Evolutionary conservation across 2,113 vertebrate species (phyloP).

Genomic region (Apistogramma diplotaenia): DNA sequence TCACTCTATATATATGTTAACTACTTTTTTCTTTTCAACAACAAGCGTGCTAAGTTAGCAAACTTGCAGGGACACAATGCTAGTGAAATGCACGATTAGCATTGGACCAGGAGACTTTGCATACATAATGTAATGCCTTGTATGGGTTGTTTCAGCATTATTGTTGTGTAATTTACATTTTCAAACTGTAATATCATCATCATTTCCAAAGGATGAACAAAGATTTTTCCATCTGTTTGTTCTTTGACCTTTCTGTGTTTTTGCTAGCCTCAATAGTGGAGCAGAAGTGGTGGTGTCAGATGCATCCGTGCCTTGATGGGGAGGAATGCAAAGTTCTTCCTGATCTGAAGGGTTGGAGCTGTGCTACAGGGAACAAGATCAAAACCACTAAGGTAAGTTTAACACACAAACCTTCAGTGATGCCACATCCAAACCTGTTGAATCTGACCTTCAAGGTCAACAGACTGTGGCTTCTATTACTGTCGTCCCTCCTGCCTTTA

Average conservation of each 20-base stretch:
- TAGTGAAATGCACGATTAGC: neutral
- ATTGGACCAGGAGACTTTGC: rapidly evolving
- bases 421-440: slow-evolving; percentile 38
- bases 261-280: slow-evolving; percentile 92
- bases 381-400: slow-evolving; percentile 93
- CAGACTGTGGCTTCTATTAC: slow-evolving; percentile 19
- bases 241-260: neutral
- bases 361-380: slow-evolving; percentile 96
- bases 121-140: too few relatives aligned
- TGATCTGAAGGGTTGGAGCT: slow-evolving; percentile 98
- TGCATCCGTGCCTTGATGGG: slow-evolving; percentile 97
- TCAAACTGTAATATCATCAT: neutral
- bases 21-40: neutral
- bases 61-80: neutral
- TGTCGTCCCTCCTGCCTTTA: slow-evolving; percentile 12
- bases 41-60: neutral
- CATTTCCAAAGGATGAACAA: neutral
- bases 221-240: neutral
- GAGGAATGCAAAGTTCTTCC: slow-evolving; percentile 98
- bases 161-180: too few relatives aligned
- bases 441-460: slow-evolving; percentile 52
- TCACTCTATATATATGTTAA: neutral
- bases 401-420: neutral
- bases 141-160: neutral
- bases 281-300: slow-evolving; percentile 99